Evolutionary conservation across 2,888 invertebrate species (phyloP).

Genomic region (Invenusta paracnida): DNA sequence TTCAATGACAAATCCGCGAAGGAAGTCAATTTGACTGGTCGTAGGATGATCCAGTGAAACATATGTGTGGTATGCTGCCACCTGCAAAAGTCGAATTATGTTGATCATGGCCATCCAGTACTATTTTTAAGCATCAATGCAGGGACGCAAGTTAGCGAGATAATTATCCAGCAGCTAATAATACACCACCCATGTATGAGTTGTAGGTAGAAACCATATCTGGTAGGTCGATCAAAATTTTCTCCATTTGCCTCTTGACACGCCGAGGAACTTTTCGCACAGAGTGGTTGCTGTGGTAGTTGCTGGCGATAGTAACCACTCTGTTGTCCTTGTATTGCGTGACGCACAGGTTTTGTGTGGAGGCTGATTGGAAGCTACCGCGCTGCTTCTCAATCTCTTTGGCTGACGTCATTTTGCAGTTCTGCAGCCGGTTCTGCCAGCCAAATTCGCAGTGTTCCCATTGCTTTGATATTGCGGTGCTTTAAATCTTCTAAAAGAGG

Average conservation of each 20-base stretch:
- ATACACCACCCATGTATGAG: not conserved
- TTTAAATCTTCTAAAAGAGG: not conserved
- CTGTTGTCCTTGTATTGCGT: not conserved
- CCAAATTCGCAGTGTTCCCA: not conserved
- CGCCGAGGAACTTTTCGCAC: not conserved
- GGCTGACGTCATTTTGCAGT: not conserved
- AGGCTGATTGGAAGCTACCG: not conserved
- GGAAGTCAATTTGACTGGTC: not conserved
- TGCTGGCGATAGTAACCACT: conserved; percentile 4
- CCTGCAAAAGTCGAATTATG: not conserved
- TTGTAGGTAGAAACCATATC: not conserved
- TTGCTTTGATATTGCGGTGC: not conserved
- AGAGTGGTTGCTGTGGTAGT: not conserved
- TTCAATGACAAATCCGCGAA: not conserved
- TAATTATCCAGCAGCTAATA: not conserved
- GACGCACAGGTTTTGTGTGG: not conserved
- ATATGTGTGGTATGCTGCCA: not conserved
- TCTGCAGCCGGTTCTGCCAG: not conserved
- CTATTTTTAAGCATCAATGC: not conserved
- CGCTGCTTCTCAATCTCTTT: not conserved
- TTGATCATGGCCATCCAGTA: not conserved
- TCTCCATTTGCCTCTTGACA: not conserved
- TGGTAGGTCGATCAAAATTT: not conserved
- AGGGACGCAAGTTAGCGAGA: not conserved
- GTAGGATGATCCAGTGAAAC: not conserved